Evolutionary conservation across 2,797 vertebrate genomes (phyloP), one percentile per base, ranked within the genome.

Genomic region (Liparis tanakae): DNA sequence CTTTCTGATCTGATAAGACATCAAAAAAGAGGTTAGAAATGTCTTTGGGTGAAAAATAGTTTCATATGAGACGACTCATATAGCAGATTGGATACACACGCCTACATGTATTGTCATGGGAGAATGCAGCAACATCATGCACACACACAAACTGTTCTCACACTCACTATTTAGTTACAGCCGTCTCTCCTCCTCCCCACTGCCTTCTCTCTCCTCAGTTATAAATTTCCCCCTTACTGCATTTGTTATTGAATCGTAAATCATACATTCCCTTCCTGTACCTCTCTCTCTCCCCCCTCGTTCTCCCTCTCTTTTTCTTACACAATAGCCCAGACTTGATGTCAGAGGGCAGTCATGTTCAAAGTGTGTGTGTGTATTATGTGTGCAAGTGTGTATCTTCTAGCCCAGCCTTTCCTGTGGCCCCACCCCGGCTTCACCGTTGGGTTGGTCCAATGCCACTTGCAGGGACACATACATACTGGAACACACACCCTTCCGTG

Each of bases 351-450:
- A 68, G 70, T 54, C 54, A 59, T 75, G 25, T 72, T 65, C 70
- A 15, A 59, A 61, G 2, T 78, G 30, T 71, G 25, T 30, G 60
- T 78, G 61, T 76, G 67, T 79, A 56, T 74, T 80, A 46, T 76
- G 67, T 77, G 56, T 66, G 43, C 33, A 44, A 54, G 60, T 50
- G 65, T 67, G 70, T 81, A 50, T 73, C 70, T 86, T 81, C 80
- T 73, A 80, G 73, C 69, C 74, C 80, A 83, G 87, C 74, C 83
- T 89, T 92, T 93, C 92, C 93, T 91, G 89, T 86, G 78, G 79
- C 85, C 82, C 79, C 71, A 84, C 14, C 84, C 82, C 74, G 63
- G 53, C 62, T 71, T 63, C 63, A 76, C 43, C 57, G 22, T 62
- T 76, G 46, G 80, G 76, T 80, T 77, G 58, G 69, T 73, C 67